Evolutionary conservation across 2,113 vertebrate genomes (phyloP).

Genomic region (Herpetotheres cachinnans): DNA sequence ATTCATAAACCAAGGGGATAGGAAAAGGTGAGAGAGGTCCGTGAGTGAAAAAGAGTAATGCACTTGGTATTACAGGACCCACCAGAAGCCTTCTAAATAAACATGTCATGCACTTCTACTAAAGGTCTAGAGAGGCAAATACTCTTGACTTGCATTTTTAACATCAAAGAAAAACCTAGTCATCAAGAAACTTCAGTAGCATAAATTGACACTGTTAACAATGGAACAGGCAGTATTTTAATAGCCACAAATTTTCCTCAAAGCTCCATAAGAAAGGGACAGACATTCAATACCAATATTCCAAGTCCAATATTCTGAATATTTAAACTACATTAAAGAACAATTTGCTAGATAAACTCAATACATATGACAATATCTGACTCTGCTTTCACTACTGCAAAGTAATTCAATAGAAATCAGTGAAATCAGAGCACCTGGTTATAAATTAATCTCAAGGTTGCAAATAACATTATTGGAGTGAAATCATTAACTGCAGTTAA

Average conservation of each 20-base stretch:
- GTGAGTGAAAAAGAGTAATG: neutral
- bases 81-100: neutral
- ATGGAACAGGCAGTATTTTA: neutral
- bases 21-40: neutral
- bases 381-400: neutral
- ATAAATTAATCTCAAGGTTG: neutral
- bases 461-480: neutral
- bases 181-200: neutral
- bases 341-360: neutral
- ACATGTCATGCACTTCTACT: neutral
- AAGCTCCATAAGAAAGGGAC: neutral
- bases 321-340: neutral
- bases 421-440: neutral
- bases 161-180: neutral
- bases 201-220: neutral
- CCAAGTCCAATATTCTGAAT: neutral
- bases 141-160: neutral
- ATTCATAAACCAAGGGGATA: constrained; percentile 24
- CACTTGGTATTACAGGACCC: neutral
- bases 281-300: neutral
- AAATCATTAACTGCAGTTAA: neutral
- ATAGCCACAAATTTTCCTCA: neutral
- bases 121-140: neutral
- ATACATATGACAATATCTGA: neutral
- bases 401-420: neutral